Percentiles rank a stretch among this genome's conserved stretches.
phyloP scores from a whole-genome alignment of 2,888 invertebrate genomes.

The Poecilobothrus nobilitatus region DNA sequence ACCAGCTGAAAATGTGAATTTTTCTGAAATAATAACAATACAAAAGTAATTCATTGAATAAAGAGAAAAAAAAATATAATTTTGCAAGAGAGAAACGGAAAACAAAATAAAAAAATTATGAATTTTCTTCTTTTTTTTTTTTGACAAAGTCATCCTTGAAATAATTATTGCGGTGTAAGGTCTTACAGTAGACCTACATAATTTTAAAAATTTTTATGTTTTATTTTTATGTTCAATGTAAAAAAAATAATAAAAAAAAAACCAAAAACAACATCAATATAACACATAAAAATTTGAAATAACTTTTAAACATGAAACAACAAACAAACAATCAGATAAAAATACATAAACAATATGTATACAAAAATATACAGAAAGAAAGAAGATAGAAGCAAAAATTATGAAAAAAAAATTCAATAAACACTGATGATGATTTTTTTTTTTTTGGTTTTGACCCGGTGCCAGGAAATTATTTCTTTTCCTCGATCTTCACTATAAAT shows the following conservation, averaged over 20 bases:
- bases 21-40: too few relatives aligned
- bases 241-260: not conserved
- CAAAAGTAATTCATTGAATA: too few relatives aligned
- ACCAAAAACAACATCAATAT: not conserved
- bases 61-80: too few relatives aligned
- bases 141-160: not conserved
- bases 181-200: not conserved
- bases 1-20: too few relatives aligned
- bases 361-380: not conserved
- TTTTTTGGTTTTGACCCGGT: too few relatives aligned
- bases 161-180: slow-evolving; percentile 6
- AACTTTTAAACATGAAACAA: not conserved
- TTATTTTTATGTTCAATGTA: not conserved
- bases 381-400: too few relatives aligned
- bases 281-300: not conserved
- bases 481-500: too few relatives aligned
- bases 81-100: too few relatives aligned
- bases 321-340: not conserved
- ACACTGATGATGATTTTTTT: too few relatives aligned
- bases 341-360: not conserved
- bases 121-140: not conserved
- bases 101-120: not conserved
- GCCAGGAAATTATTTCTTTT: too few relatives aligned
- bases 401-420: too few relatives aligned
- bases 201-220: not conserved